Percentiles rank a stretch among this genome's conserved stretches.
Conservation (phyloP, 2,888 invertebrate genomes). For the Pterostichus niger region DNA sequence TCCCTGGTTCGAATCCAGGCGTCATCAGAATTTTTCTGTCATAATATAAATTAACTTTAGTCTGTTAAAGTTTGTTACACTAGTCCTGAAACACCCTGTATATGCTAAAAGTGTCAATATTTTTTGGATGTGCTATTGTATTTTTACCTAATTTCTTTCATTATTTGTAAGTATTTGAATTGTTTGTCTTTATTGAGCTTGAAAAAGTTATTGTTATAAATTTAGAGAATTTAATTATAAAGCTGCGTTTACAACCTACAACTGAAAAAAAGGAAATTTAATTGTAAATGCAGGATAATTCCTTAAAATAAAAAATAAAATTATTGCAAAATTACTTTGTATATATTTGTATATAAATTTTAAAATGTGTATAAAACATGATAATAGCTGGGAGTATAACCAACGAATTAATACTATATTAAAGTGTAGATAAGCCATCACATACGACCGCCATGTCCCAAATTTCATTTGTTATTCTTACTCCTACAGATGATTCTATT, state of each 20-base stretch:
- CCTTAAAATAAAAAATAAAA: not conserved
- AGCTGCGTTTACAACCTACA: too few species aligned
- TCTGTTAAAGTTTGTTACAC: too few species aligned
- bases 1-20: too few species aligned
- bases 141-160: not conserved
- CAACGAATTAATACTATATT: constrained; percentile 48
- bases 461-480: not conserved
- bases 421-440: constrained; percentile 24
- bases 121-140: too few species aligned
- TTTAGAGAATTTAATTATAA: too few species aligned
- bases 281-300: not conserved
- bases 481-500: constrained; percentile 20
- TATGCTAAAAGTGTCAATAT: too few species aligned
- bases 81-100: too few species aligned
- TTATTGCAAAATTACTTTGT: constrained; percentile 45
- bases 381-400: constrained; percentile 30
- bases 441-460: not conserved
- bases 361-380: constrained; percentile 43
- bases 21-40: too few species aligned
- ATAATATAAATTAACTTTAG: too few species aligned
- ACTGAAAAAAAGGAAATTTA: not conserved
- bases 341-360: constrained; percentile 56
- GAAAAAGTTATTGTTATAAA: too few species aligned
- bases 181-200: not conserved
- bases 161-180: not conserved